Evolutionary conservation across 2,113 vertebrate species (phyloP), one percentile per base, ranked within the genome.

Genomic region (Syngnathus floridae): DNA sequence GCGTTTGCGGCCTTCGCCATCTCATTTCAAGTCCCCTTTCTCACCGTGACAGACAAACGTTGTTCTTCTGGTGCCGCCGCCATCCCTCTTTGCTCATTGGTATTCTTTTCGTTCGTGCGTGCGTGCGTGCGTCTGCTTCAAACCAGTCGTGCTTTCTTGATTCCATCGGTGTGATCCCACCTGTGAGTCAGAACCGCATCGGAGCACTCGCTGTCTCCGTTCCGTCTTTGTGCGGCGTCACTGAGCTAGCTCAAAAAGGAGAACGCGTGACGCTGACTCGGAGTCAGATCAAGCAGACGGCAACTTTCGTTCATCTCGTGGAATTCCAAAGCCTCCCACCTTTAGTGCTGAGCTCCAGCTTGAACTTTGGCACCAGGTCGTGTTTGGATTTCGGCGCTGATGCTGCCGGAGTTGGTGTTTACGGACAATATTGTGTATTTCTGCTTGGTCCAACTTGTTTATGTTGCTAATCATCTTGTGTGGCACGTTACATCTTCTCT

Each of bases 301-400:
- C 14, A 91, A 91, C 87, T 90, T 87, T 92, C 91, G 91, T 92
- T 92, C 90, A 92, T 83, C 86, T 84, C 71, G 77, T 71, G 86
- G 86, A 86, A 85, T 88, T 84, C 88, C 86, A 83, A 83, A 90
- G 87, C 87, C 76, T 63, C 76, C 77, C 65, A 75, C 82, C 83
- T 89, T 58, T 90, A 90, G 88, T 89, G 87, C 88, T 85, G 88
- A 89, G 87, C 88, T 85, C 86, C 84, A 85, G 82, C 80, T 82
- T 31, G 64, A 73, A 81, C 82, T 88, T 86, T 86, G 90, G 88
- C 88, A 87, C 78, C 87, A 82, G 80, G 84, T 84, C 83, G 80
- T 86, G 84, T 88, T 90, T 86, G 82, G 86, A 88, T 89, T 86
- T 86, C 75, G 82, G 26, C n/a, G 67, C 66, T 58, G 69, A 60